Evolutionary conservation across 2,797 vertebrate species (phyloP), one percentile per base, ranked within the genome.

Genomic region (Clarias platycephalus): DNA sequence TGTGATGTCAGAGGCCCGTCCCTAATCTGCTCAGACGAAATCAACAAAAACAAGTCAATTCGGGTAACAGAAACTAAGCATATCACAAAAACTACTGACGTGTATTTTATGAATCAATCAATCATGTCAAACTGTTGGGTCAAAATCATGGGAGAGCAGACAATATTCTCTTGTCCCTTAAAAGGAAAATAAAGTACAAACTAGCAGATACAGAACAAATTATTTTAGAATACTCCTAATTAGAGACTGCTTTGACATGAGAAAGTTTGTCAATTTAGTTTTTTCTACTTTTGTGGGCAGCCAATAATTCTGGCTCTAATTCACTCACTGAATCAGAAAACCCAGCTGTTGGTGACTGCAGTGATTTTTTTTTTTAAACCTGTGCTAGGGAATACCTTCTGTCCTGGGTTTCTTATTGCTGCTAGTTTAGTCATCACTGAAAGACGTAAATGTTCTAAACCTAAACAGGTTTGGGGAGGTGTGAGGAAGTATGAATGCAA

Each of bases 311-410:
- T 24, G 55, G 15, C 64, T 34, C 55, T 62, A 7, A 8, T 5
- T 81, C 78, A 74, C 79, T 60, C 49, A 81, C 62, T 74, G 66
- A 84, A 74, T 12, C n/a, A 72, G 77, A 83, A 40, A 77, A 55
- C 26, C 60, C 67, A 80, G 67, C 57, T 79, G 64, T 9, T 74
- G 77, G 16, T 72, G 26, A 22, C 77, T 22, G 60, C 68, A 80
- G 58, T 64, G 78, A 78, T 78, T 84, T 68, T 40, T 64, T 66
- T 66, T 18, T 60, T 74, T 31, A 67, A 75, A 81, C 34, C 24
- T 57, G 62, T 15, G 12, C 63, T 37, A 28, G 57, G 10, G 62
- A 8, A 76, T 9, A 26, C 49, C 5, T 37, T 28, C 40, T 44
- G 57, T 63, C n/a, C 34, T 66, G 57, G 31, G n/a, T 20, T 37